Percentiles rank a stretch among this genome's conserved stretches.
phyloP scores from a whole-genome alignment of 2,797 vertebrate species.

The Pipistrellus kuhlii region DNA sequence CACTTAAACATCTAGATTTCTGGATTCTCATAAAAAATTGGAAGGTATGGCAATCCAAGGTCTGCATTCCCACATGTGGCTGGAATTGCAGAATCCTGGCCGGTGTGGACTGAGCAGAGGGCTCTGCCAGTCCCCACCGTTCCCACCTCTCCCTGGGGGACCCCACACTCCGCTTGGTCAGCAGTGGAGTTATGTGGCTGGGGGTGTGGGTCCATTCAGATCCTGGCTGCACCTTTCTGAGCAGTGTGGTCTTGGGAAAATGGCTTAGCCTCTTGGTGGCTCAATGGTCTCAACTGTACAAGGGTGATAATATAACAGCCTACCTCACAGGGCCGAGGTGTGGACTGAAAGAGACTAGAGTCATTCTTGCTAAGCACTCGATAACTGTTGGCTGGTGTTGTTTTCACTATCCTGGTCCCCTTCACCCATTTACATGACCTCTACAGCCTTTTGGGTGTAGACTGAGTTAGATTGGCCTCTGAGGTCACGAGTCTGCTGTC shows the following conservation, averaged over 20 bases:
- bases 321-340: background rate
- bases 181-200: background rate
- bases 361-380: fast-evolving
- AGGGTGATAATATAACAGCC: background rate
- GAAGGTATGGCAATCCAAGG: background rate
- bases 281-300: background rate
- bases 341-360: background rate
- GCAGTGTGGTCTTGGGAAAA: background rate
- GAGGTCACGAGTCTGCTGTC: background rate
- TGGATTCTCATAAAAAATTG: background rate
- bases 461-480: background rate
- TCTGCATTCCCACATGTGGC: background rate
- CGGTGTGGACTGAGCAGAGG: fast-evolving
- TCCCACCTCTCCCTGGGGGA: background rate
- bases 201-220: background rate
- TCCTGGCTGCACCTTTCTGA: background rate
- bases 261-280: background rate
- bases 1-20: conserved; percentile 10
- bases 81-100: background rate
- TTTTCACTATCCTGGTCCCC: fast-evolving
- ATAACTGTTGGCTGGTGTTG: background rate
- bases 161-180: background rate
- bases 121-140: background rate
- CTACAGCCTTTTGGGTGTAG: background rate
- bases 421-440: background rate